Evolutionary conservation across 2,888 invertebrate species (phyloP).

Genomic region (Lottia gigantea): DNA sequence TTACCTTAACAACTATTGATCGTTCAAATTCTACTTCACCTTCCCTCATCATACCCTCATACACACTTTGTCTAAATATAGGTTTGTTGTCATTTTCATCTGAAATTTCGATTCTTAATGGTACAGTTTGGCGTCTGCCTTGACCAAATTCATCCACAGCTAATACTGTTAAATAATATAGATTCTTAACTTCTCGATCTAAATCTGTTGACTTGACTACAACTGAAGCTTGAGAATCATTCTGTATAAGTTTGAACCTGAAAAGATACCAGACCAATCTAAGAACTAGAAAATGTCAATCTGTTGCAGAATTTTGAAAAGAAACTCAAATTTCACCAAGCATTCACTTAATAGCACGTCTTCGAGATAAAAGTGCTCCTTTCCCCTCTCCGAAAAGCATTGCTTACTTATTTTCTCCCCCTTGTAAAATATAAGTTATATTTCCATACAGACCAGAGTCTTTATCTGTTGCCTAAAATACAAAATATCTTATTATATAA

Average conservation of each 20-base stretch:
- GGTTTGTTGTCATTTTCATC: slow-evolving; percentile 20
- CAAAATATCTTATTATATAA: too few relatives aligned
- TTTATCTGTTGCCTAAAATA: background rate
- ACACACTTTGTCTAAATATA: background rate
- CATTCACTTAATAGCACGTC: too few relatives aligned
- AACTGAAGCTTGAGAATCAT: too few relatives aligned
- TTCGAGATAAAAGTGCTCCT: too few relatives aligned
- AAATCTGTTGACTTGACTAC: background rate
- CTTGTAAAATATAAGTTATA: background rate
- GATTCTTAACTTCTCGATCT: slow-evolving; percentile 14
- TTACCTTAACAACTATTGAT: background rate
- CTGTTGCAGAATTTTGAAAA: too few relatives aligned
- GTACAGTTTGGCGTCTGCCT: slow-evolving; percentile 11
- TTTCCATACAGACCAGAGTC: slow-evolving; percentile 3
- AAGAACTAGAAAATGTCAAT: too few relatives aligned
- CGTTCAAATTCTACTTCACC: background rate
- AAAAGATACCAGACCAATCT: too few relatives aligned
- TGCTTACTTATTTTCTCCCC: background rate
- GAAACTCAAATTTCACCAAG: too few relatives aligned
- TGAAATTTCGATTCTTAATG: slow-evolving; percentile 9
- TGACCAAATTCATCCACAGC: slow-evolving; percentile 16
- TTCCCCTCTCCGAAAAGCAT: too few relatives aligned
- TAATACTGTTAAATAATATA: slow-evolving; percentile 15
- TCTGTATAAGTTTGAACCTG: too few relatives aligned
- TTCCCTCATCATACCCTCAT: background rate